Percentiles rank a stretch among this genome's conserved stretches.
These are phyloP conservation scores for Odocoileus virginianus DNA, from an alignment of 2,113 vertebrate genomes.

Conservation along the genomic window DNA sequence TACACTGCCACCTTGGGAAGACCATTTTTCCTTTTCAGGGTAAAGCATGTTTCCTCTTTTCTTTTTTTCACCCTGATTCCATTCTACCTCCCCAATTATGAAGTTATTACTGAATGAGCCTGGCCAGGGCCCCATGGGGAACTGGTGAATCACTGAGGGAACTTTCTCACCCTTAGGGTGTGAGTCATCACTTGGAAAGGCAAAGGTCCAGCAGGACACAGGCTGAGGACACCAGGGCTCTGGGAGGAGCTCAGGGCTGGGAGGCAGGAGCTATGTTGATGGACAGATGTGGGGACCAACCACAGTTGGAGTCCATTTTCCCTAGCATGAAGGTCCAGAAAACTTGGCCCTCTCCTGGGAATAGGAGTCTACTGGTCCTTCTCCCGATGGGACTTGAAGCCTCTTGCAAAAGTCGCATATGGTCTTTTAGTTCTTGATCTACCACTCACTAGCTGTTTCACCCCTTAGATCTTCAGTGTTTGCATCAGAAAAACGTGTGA, in stretches of 20 bases:
- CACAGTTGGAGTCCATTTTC: background rate
- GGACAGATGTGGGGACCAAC: background rate
- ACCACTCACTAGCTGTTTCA: background rate
- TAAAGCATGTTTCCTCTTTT: slow-evolving; percentile 64
- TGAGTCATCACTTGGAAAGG: background rate
- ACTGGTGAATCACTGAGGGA: background rate
- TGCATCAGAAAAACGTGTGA: background rate
- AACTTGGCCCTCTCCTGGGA: background rate
- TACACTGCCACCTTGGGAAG: slow-evolving; percentile 64
- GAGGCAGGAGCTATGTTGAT: background rate
- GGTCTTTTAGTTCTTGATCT: background rate
- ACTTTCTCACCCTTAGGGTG: background rate
- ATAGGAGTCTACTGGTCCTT: background rate
- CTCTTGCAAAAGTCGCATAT: background rate
- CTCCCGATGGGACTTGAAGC: background rate
- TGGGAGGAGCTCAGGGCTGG: background rate
- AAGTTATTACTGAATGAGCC: background rate
- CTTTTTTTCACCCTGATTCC: background rate
- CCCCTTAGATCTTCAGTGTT: background rate
- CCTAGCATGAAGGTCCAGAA: background rate
- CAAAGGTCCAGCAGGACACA: background rate
- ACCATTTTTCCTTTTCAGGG: slow-evolving; percentile 84
- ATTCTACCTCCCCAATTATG: background rate
- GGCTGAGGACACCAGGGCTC: background rate
- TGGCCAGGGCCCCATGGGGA: background rate